phyloP scores from a whole-genome alignment of 2,888 invertebrate species.

The Cyaniris semiargus region DNA sequence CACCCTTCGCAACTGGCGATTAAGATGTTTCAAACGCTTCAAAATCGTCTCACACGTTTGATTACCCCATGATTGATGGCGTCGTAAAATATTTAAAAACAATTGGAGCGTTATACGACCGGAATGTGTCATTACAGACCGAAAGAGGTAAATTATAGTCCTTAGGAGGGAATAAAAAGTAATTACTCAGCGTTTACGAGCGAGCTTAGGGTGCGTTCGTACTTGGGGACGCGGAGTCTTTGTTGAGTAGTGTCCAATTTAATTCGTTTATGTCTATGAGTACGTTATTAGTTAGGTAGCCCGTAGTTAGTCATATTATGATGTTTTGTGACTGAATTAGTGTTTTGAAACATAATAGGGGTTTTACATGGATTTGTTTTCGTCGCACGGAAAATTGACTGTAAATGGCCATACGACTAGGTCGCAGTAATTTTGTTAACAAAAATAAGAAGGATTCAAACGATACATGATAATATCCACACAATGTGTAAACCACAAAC shows the following conservation, averaged over 20 bases:
- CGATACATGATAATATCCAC: too few relatives aligned
- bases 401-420: too few relatives aligned
- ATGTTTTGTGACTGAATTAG: too few relatives aligned
- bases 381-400: too few relatives aligned
- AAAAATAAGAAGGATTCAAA: too few relatives aligned
- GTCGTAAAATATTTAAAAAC: slow-evolving; percentile 28
- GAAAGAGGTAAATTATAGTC: slow-evolving; percentile 52
- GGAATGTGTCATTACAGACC: slow-evolving; percentile 43
- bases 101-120: slow-evolving; percentile 1
- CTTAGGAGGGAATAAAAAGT: slow-evolving; percentile 70
- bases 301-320: too few relatives aligned
- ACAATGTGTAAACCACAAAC: too few relatives aligned
- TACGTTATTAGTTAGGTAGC: too few relatives aligned
- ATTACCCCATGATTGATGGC: neutral
- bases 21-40: neutral
- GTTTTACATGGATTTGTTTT: too few relatives aligned
- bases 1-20: neutral
- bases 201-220: slow-evolving; percentile 45
- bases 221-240: neutral
- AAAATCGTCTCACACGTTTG: slow-evolving; percentile 29
- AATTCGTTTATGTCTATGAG: too few relatives aligned
- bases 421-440: too few relatives aligned
- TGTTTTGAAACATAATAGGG: too few relatives aligned
- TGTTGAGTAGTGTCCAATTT: neutral
- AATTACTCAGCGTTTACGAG: slow-evolving; percentile 75